Base-by-base conservation (phyloP, 2,888 invertebrate genomes). In the Germaria angustata region DNA sequence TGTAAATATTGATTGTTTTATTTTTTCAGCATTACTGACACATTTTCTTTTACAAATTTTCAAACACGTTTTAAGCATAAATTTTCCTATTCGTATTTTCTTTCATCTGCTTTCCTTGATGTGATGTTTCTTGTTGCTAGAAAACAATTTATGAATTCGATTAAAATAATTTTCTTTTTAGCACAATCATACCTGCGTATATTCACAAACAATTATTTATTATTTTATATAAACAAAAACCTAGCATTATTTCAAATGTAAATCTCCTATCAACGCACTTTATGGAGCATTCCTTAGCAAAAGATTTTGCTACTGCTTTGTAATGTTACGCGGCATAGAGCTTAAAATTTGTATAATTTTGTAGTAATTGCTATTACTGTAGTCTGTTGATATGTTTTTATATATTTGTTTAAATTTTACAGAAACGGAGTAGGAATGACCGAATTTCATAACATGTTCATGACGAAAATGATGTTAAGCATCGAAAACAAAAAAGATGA, bases 11-110 rank as follows among this genome's bases (percentile, higher is more conserved):
- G 65, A 59, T 59, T 65, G 51, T 39, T 17, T 61, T 44, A 28
- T 17, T 49, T 55, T 51, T 59, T 41, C 28, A 44, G 34, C 34
- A 59, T 73, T 57, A 73, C 66, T 55, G 65, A 79, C 79, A 75
- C 73, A 53, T 63, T 73, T 71, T 63, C 36, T 65, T 79, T 75
- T 51, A 57, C 49, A 39, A 32, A 66, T 44, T 71, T 82, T 69
- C 32, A 15, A 71, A 57, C 63, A 65, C 53, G 41, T 65, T 69
- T 65, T 76, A 32, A 24, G 15, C 57, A 71, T 73, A 68, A 36
- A 66, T 51, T 41, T 49, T 36, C 1, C 44, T 55, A 53, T 1
- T 9, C 11, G 11, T 24, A 9, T 22, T 61, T 57, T 17, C 53
- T 34, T 28, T 5, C 28, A 15, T 8, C 36, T 53, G 2, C 32